Evolutionary conservation across 2,113 vertebrate genomes (phyloP).

Genomic region (Phalacrocorax pelagicus): DNA sequence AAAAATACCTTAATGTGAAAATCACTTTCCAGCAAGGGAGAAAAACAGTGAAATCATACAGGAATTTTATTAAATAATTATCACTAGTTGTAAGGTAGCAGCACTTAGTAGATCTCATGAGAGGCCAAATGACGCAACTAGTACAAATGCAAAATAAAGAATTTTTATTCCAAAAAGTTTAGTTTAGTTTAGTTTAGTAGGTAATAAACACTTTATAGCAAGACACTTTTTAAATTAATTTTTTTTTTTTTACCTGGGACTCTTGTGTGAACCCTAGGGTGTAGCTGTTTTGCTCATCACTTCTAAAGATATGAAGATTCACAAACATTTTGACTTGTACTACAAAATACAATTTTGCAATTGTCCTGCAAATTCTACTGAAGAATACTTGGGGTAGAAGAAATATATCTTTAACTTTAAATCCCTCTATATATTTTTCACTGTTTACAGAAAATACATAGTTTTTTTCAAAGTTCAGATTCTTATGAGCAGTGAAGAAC

Average conservation of each 20-base stretch:
- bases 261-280: background rate
- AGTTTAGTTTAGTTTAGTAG: background rate
- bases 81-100: background rate
- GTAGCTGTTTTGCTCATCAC: background rate
- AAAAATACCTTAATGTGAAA: background rate
- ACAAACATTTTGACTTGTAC: background rate
- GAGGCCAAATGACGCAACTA: background rate
- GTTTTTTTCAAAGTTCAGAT: background rate
- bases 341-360: background rate
- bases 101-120: background rate
- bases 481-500: background rate
- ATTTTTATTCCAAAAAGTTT: background rate
- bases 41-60: background rate
- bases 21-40: background rate
- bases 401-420: background rate
- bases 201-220: background rate
- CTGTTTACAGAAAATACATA: background rate
- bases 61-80: background rate
- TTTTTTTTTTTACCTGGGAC: background rate
- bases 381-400: background rate
- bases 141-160: background rate
- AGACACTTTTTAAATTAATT: background rate
- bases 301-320: background rate
- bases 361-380: background rate
- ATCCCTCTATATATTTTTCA: background rate